Base-by-base conservation (phyloP, 1,140 invertebrate genomes). In the Drosophila malerkotliana region DNA sequence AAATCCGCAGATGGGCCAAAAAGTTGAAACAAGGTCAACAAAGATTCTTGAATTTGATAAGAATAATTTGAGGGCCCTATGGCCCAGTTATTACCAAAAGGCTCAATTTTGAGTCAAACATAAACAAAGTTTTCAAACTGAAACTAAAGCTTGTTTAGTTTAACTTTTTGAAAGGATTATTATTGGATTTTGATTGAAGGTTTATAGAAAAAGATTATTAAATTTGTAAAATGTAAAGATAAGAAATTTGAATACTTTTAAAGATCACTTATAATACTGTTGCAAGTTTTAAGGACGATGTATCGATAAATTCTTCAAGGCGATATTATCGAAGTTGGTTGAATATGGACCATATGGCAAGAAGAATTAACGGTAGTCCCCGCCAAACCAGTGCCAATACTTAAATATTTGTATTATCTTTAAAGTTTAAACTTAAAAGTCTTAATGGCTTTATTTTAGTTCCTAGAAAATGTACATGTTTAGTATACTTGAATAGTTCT, bases 31-130 rank as follows among this genome's bases (percentile, higher is more conserved):
- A 28, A 45, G 66, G 63, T 69, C 66, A 56, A 18, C 30, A 30
- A 7, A 68, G 64, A 68, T 55, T 54, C 30, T 14, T 4, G 21
- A 69, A 47, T 68, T 56, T 45, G 66, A 69, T 69, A 69, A 37
- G 39, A 14, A 55, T 69, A 68, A 69, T 68, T 55, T 68, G 18
- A 30, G 34, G 10, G 63, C 45, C 45, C 24, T 47, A 47, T 9
- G 9, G 47, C 26, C 21, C 62, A 62, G 62, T 62, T 41, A 62
- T 62, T 41, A 62, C n/a, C 9, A 45, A 63, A 4, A 10, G 9
- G 14, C 37, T 41, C 14, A 44, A 26, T 9, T 39, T 44, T 28
- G 14, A 39, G 32, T 10, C 5, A 49, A 67, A 67, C 45, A 39
- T n/a, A 51, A 26, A 26, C 63, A 71, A 44, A 68, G 24, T 57